These are phyloP conservation scores for Corythornis vintsioides DNA, from an alignment of 2,113 vertebrate genomes.

Conservation along the genomic window DNA sequence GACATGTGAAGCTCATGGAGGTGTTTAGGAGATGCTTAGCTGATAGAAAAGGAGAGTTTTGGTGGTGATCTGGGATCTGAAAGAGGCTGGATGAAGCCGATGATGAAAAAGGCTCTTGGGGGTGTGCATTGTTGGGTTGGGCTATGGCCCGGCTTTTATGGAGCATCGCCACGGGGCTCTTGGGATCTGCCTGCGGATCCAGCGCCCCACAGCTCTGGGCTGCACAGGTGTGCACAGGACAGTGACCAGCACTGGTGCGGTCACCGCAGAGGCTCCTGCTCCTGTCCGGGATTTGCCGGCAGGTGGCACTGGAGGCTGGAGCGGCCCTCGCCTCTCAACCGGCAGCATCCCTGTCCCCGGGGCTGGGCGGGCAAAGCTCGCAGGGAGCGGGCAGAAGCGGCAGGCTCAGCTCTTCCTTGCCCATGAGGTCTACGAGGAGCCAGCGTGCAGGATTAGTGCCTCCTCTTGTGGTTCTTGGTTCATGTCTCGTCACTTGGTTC, in stretches of 20 bases:
- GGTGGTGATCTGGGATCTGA: not conserved
- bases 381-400: rapidly evolving
- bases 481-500: rapidly evolving
- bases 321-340: not conserved
- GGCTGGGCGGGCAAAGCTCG: not conserved
- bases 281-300: not conserved
- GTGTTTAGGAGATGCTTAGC: rapidly evolving
- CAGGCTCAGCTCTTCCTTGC: not conserved
- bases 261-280: rapidly evolving
- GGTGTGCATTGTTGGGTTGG: rapidly evolving
- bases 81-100: not conserved
- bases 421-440: rapidly evolving
- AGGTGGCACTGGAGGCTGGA: conserved; percentile 29
- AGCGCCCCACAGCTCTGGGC: not conserved
- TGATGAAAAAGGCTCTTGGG: not conserved
- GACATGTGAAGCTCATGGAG: rapidly evolving
- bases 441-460: not conserved
- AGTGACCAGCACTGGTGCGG: rapidly evolving
- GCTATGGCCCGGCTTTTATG: not conserved
- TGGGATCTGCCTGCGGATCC: rapidly evolving
- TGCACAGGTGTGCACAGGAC: not conserved
- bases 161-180: not conserved
- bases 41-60: not conserved
- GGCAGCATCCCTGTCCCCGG: rapidly evolving
- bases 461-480: not conserved